Conservation (phyloP, 2,113 vertebrate genomes). For the Periophthalmus modestus region DNA sequence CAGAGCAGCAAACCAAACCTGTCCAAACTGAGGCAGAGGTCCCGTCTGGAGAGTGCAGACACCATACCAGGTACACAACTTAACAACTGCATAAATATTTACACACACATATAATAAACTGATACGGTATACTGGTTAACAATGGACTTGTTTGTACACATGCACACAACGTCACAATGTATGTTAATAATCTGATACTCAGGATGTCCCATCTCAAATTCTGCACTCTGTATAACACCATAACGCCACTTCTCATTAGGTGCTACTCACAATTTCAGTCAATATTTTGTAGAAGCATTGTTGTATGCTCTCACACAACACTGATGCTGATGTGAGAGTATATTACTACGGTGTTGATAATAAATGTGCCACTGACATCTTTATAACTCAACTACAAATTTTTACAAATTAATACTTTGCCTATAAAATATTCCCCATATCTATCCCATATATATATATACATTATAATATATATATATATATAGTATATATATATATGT, state of each 20-base stretch:
- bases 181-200: not conserved
- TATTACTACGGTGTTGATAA: too few species aligned
- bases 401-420: too few species aligned
- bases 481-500: too few species aligned
- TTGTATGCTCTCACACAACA: not conserved
- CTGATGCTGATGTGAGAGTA: too few species aligned
- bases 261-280: not conserved
- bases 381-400: too few species aligned
- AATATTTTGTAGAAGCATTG: not conserved
- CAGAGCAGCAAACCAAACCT: slow-evolving; percentile 72
- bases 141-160: not conserved
- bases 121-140: not conserved
- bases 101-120: too few species aligned
- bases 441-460: too few species aligned
- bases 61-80: slow-evolving; percentile 46
- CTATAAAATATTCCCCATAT: too few species aligned
- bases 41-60: slow-evolving; percentile 66
- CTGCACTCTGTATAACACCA: too few species aligned
- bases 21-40: slow-evolving; percentile 60
- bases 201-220: not conserved
- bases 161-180: too few species aligned
- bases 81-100: not conserved
- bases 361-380: too few species aligned
- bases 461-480: too few species aligned
- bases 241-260: not conserved